Base-by-base conservation (phyloP, 92 coral and sea anemone genomes). In the Paramuricea clavata region DNA sequence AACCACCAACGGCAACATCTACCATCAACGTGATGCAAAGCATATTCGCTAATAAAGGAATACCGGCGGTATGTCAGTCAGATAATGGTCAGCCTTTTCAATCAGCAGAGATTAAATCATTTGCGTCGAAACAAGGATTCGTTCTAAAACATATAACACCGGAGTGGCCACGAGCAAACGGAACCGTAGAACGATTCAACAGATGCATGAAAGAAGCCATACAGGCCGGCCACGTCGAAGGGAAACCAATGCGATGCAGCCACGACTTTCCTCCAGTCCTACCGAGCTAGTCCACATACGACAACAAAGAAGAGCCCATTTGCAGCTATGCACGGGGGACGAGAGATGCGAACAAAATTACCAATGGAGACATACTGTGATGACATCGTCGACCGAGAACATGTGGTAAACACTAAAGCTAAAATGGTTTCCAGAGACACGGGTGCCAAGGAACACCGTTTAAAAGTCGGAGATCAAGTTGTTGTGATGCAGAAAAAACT, bases 361-460 rank as follows among this genome's bases (percentile, higher is more conserved):
- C 76, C 76, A 69, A 22, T 19, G 1, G 19, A 13, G 76, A 35
- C 25, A 35, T 69, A 32, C 76, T 19, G 13, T 19, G 76, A 69
- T 22, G 76, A 69, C 34, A 17, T 69, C 8, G n/a, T n/a, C n/a
- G n/a, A n/a, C n/a, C n/a, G n/a, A n/a, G n/a, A n/a, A n/a, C n/a
- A n/a, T n/a, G n/a, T 69, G 31, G 28, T 1, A 11, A 17, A 3
- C 12, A 69, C 76, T 11, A 69, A 69, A 69, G 76, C 76, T 32
- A 69, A 69, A 13, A 69, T 69, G 43, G 44, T 69, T 15, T 31
- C 76, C 76, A 69, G 76, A 69, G 76, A 69, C 43, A 32, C 42
- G 12, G 13, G 13, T 69, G 76, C 76, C 6, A 69, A 30, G 17
- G 76, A 69, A 30, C 76, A 69, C 25, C 76, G 34, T 11, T 44